phyloP scores from a whole-genome alignment of 1,140 invertebrate species.

The Schlechtendalia chinensis region DNA sequence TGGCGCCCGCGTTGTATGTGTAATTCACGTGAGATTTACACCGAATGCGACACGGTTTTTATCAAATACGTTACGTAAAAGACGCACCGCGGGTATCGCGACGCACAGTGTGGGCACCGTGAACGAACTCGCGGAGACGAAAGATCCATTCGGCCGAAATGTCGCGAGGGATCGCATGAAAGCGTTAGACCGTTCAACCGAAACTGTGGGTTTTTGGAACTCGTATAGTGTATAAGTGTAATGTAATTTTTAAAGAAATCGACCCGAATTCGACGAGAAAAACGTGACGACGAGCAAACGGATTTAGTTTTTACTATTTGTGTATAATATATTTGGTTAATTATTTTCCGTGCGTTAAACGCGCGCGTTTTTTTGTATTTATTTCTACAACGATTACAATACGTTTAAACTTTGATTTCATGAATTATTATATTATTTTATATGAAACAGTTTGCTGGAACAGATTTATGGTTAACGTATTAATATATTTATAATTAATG shows the following conservation, averaged over 20 bases:
- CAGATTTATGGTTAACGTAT: no score
- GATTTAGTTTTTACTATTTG: neutral
- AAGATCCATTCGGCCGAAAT: neutral
- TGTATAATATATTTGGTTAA: neutral
- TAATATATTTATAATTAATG: no score
- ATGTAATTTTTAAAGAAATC: constrained; percentile 24
- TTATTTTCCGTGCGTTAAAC: no score
- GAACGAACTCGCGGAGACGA: neutral
- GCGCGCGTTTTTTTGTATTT: no score
- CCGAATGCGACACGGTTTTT: no score
- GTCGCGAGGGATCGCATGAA: neutral
- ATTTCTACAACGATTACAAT: no score
- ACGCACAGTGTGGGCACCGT: neutral
- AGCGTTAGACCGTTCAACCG: neutral
- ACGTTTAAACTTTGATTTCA: no score
- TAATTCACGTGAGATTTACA: no score
- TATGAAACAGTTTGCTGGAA: no score
- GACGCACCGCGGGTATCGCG: neutral
- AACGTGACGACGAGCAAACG: constrained; percentile 4
- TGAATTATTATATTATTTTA: no score
- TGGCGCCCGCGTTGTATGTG: no score
- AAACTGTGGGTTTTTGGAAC: constrained; percentile 9
- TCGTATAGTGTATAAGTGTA: neutral
- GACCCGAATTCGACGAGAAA: neutral
- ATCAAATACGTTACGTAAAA: no score